Conservation (phyloP, 37 sponge, comb jelly and placozoan genomes). For the Beroe forskalii region DNA sequence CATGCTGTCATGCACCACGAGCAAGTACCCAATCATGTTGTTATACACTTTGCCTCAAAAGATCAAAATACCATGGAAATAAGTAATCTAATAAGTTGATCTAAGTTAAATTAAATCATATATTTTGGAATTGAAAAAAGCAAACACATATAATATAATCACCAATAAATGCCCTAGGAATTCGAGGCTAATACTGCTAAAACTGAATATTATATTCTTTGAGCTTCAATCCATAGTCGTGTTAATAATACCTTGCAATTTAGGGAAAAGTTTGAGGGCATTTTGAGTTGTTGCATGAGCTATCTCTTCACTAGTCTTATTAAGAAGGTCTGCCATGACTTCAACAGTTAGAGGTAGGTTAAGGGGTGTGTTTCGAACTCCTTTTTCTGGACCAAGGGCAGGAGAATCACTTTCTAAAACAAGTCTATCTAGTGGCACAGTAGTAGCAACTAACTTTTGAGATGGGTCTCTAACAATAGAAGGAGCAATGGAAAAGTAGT, state of each 20-base stretch:
- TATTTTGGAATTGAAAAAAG: no score
- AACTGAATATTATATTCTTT: no score
- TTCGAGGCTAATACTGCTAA: no score
- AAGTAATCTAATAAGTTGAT: no score
- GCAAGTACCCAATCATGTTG: no score
- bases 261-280: conserved; percentile 66
- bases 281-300: conserved; percentile 53
- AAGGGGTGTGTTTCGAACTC: conserved; percentile 31
- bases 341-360: conserved; percentile 33
- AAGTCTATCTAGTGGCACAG: conserved; percentile 60
- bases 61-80: no score
- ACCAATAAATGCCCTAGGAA: no score
- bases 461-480: conserved; percentile 59
- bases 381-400: conserved; percentile 66
- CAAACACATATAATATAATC: no score
- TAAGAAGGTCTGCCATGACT: conserved; percentile 10
- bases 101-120: no score
- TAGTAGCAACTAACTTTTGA: conserved; percentile 56
- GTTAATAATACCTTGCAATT: neutral
- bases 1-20: no score
- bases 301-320: conserved; percentile 37
- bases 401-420: conserved; percentile 68
- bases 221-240: no score
- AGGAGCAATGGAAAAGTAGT: conserved; percentile 66
- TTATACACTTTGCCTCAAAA: no score